Base-by-base conservation (phyloP, 2,113 vertebrate genomes). In the Oreochromis spilurus region DNA sequence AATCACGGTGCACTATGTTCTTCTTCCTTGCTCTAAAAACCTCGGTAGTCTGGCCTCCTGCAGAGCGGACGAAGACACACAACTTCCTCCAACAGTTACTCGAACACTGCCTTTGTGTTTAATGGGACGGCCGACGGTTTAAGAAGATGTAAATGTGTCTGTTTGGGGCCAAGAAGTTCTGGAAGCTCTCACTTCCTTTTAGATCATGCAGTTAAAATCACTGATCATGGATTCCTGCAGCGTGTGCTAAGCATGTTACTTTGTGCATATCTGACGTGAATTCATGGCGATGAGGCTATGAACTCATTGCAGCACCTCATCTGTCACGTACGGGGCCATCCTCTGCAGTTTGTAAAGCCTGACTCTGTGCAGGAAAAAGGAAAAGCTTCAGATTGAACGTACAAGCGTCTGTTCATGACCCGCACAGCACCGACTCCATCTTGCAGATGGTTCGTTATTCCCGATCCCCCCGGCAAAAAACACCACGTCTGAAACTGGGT, bases 401-500 rank as follows among this genome's bases (percentile, higher is more conserved):
- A 34, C 26, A 3, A 16, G 58, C 5, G 31, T 36, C n/a, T 24
- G 36, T 24, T 13, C 7, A 2, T 4, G 1, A 24, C 0, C 65
- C 3, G n/a, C 38, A 2, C 7, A 7, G n/a, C 36, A 12, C n/a
- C 24, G 14, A 62, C 24, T 57, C 36, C 9, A 14, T 55, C 50
- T 17, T 34, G 60, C 52, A 45, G 78, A 86, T 24, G 84, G 57
- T 70, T 72, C 17, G 55, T 85, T 57, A 48, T 26, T 26, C 58
- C 40, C 1, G 9, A 85, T 79, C 52, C 52, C 79, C 36, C 2
- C 38, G 9, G 80, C 79, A 6, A 34, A 70, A 86, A 75, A 54
- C 50, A 21, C 78, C 65, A 65, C 21, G 57, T 31, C 50, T 60
- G 72, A 83, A 89, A 89, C 43, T 83, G 53, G 84, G 80, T 81